Evolutionary conservation across 2,797 vertebrate genomes (phyloP).

Genomic region (Chloroceryle amazona): DNA sequence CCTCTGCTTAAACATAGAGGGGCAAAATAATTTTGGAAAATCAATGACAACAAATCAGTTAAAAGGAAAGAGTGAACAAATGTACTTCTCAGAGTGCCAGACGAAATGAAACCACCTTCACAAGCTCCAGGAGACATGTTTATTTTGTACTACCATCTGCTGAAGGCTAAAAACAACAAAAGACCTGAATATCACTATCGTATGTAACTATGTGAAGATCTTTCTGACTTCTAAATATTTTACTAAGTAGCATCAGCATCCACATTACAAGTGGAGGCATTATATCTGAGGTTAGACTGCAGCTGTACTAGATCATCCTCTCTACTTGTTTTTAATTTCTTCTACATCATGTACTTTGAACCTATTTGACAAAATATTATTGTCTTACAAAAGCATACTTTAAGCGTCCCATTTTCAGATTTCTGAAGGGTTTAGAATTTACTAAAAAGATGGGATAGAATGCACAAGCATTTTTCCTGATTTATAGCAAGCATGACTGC

Average conservation of each 20-base stretch:
- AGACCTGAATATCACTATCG: not conserved
- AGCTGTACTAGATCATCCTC: not conserved
- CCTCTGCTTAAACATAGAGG: not conserved
- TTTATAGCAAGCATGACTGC: not conserved
- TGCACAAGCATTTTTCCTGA: not conserved
- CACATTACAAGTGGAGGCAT: not conserved
- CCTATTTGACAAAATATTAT: not conserved
- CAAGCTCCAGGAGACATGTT: not conserved
- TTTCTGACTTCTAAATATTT: not conserved
- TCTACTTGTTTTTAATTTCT: not conserved
- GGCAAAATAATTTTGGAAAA: not conserved
- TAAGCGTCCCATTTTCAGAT: not conserved
- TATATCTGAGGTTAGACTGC: not conserved
- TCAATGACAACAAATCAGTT: not conserved
- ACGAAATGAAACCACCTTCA: not conserved
- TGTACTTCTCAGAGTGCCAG: not conserved
- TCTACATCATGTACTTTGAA: not conserved
- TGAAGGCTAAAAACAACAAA: not conserved
- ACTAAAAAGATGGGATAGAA: not conserved
- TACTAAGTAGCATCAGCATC: not conserved
- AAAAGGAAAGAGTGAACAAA: not conserved
- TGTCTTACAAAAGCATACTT: not conserved
- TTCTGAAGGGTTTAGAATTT: not conserved
- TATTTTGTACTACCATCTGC: not conserved
- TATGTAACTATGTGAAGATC: not conserved